Evolutionary conservation across 2,797 vertebrate genomes (phyloP).

Genomic region (Limnodromus scolopaceus): DNA sequence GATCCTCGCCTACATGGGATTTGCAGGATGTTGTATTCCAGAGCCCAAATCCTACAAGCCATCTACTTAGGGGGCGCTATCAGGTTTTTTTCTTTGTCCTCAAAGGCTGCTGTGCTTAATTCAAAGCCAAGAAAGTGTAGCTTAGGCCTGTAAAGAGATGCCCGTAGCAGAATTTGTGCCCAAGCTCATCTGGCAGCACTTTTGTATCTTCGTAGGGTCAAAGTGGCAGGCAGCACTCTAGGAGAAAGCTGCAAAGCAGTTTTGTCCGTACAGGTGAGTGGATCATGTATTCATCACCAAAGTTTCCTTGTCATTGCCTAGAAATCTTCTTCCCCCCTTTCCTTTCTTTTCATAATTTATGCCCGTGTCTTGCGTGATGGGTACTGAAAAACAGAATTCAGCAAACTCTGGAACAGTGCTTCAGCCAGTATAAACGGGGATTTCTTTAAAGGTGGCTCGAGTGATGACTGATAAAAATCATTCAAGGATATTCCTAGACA

Average conservation of each 20-base stretch:
- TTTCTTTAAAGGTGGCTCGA: rapidly evolving
- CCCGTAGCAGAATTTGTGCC: background rate
- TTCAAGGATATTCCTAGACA: background rate
- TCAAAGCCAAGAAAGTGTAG: background rate
- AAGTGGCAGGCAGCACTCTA: background rate
- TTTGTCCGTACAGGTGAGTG: background rate
- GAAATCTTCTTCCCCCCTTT: background rate
- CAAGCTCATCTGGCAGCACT: background rate
- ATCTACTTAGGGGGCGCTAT: background rate
- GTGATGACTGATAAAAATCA: background rate
- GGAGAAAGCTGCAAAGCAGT: background rate
- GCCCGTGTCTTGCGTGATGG: background rate
- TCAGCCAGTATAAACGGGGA: background rate
- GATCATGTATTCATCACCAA: background rate
- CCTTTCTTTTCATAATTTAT: background rate
- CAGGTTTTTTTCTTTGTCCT: background rate
- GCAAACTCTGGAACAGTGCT: background rate
- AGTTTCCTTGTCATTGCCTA: background rate
- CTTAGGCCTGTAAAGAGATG: background rate
- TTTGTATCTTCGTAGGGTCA: background rate
- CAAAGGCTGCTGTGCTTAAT: background rate
- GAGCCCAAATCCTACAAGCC: background rate
- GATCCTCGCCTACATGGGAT: background rate
- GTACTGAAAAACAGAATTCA: background rate
- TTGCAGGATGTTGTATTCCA: background rate